Evolutionary conservation across 1,140 invertebrate species (phyloP), one percentile per base, ranked within the genome.

Genomic region (Cotesia chilonis): DNA sequence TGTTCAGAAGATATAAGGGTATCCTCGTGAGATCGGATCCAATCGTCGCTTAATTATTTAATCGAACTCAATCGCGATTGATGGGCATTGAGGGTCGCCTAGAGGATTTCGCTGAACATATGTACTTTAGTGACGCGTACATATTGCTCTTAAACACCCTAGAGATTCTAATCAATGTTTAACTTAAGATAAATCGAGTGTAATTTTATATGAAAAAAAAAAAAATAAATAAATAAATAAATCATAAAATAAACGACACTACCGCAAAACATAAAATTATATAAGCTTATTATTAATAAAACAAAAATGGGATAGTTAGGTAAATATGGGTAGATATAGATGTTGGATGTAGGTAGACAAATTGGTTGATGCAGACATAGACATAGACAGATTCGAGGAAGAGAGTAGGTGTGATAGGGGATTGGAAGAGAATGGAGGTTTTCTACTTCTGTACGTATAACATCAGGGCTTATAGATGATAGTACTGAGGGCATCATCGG

Each of bases 401-500:
- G 6, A 47, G 6, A 47, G 41, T 47, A 47, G 41, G 41, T 47
- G 54, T 55, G 54, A 20, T 55, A 20, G 70, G 12, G 51, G 70
- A 28, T 28, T 28, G 28, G 28, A 28, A 28, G 28, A 20, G 51
- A 35, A 14, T 59, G 54, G 38, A 60, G 41, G 41, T 64, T 74
- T 70, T 65, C 70, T 65, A 63, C 68, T 61, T 28, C 37, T 68
- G 35, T 41, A 35, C 12, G 37, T 7, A 28, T 28, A 64, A 38
- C 41, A 41, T 20, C 14, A 66, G 20, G 54, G 47, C 38, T 36
- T 10, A 17, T 74, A 74, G 73, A 67, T 59, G 57, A 85, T 84
- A 85, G 84, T 84, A 70, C 75, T 76, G 83, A 82, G 82, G 80
- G 81, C 80, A 82, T 77, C 41, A 64, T 9, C 79, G 75, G 79